phyloP scores from a whole-genome alignment of 53 echinoderm and acorn worm genomes.

The Apostichopus leukothele region DNA sequence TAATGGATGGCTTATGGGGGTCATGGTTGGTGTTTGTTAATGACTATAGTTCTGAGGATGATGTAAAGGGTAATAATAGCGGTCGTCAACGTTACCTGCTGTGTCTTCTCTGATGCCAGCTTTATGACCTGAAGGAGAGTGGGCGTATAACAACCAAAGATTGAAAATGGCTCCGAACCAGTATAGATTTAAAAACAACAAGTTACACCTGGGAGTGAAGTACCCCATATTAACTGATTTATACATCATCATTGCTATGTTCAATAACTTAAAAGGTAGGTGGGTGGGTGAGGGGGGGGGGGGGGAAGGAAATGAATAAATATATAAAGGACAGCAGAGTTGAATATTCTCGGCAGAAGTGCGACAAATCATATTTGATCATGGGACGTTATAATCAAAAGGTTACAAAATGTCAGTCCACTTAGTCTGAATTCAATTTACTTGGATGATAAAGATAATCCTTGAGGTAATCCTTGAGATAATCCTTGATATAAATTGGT shows the following conservation, averaged over 20 bases:
- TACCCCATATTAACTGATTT: no score
- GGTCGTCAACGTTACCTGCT: background rate
- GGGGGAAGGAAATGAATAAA: no score
- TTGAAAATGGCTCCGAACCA: background rate
- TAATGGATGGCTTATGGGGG: slow-evolving; percentile 4
- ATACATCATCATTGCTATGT: no score
- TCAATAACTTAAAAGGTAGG: no score
- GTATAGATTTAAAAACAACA: no score
- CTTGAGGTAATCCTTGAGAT: no score
- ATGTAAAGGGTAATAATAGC: background rate
- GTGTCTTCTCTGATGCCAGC: background rate
- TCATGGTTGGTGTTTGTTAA: background rate
- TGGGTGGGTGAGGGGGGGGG: no score
- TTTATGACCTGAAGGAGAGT: background rate
- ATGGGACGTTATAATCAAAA: background rate
- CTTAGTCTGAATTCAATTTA: background rate
- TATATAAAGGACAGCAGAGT: no score
- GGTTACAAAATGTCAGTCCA: background rate
- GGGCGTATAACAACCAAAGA: background rate
- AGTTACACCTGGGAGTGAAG: no score
- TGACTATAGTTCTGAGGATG: background rate
- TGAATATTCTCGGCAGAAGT: no score
- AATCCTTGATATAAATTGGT: no score
- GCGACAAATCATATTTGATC: background rate
- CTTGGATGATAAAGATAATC: no score